These are phyloP conservation scores for Paracentrotus lividus DNA, from an alignment of 53 echinoderm and acorn worm genomes.

Conservation along the genomic window DNA sequence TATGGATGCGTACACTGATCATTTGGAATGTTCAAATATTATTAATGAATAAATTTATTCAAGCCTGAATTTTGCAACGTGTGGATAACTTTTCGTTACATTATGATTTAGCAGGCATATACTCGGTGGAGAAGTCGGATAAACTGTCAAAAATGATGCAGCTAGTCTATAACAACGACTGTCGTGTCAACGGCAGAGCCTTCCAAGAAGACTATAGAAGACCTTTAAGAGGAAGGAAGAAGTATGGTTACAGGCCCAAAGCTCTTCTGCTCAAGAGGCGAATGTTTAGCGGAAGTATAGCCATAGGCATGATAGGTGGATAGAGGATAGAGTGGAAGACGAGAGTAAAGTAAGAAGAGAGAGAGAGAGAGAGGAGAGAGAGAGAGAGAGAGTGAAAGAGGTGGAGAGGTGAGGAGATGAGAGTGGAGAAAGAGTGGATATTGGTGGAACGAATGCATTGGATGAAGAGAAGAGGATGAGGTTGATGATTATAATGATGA, in stretches of 20 bases:
- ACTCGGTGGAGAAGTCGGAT: background rate
- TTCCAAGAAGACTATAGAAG: background rate
- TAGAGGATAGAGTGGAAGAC: background rate
- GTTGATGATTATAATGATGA: too few relatives aligned
- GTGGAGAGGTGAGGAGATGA: background rate
- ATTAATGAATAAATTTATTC: too few relatives aligned
- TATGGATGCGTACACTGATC: too few relatives aligned
- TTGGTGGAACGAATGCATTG: too few relatives aligned
- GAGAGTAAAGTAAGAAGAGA: too few relatives aligned
- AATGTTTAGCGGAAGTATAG: conserved; percentile 28
- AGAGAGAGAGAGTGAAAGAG: background rate
- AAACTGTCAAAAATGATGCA: too few relatives aligned
- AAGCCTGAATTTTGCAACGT: background rate
- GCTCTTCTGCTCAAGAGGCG: conserved; percentile 16
- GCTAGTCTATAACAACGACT: background rate
- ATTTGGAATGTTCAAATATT: too few relatives aligned
- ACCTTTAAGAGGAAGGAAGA: background rate
- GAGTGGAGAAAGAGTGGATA: background rate
- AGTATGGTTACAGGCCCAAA: background rate
- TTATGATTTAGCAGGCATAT: too few relatives aligned
- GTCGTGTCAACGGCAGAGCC: background rate
- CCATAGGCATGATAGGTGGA: background rate
- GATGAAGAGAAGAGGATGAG: background rate
- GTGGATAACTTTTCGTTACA: too few relatives aligned
- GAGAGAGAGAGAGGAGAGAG: background rate